These are phyloP conservation scores for Platyscapa corneri DNA, from an alignment of 1,140 invertebrate genomes.

Conservation along the genomic window DNA sequence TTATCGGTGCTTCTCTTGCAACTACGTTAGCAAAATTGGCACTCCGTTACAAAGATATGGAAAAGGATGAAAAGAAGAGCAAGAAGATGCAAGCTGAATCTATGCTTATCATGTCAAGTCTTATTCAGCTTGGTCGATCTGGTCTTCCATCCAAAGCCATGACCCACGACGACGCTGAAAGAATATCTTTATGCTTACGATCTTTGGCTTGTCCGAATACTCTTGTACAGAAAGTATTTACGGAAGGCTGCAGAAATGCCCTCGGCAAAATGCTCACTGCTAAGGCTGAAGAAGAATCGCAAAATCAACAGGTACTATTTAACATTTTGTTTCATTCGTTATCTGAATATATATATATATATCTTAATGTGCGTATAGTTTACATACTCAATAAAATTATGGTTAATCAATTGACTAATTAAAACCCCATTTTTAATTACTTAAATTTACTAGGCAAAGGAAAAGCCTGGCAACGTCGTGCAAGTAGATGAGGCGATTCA, in stretches of 20 bases:
- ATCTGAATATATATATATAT: no score
- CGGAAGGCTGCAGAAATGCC: slow-evolving; percentile 85
- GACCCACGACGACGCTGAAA: slow-evolving; percentile 96
- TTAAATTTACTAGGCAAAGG: slow-evolving; percentile 75
- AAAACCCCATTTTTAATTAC: no score
- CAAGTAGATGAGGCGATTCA: slow-evolving; percentile 91
- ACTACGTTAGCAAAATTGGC: slow-evolving; percentile 94
- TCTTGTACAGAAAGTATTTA: slow-evolving; percentile 85
- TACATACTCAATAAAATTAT: no score
- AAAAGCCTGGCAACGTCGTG: slow-evolving; percentile 82
- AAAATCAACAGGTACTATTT: slow-evolving; percentile 73
- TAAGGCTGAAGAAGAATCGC: slow-evolving; percentile 84
- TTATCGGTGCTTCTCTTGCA: slow-evolving; percentile 93
- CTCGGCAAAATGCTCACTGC: slow-evolving; percentile 90
- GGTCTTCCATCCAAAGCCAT: slow-evolving; percentile 84
- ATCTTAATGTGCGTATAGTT: no score
- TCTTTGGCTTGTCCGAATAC: slow-evolving; percentile 86
- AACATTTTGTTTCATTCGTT: no score
- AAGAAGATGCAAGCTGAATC: slow-evolving; percentile 86
- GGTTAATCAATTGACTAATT: no score
- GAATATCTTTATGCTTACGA: slow-evolving; percentile 88
- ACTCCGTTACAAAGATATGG: slow-evolving; percentile 80
- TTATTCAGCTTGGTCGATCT: slow-evolving; percentile 85
- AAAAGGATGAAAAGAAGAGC: slow-evolving; percentile 77
- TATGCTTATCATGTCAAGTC: slow-evolving; percentile 91